Evolutionary conservation across 2,797 vertebrate genomes (phyloP), one percentile per base, ranked within the genome.

Genomic region (Novumbra hubbsi): DNA sequence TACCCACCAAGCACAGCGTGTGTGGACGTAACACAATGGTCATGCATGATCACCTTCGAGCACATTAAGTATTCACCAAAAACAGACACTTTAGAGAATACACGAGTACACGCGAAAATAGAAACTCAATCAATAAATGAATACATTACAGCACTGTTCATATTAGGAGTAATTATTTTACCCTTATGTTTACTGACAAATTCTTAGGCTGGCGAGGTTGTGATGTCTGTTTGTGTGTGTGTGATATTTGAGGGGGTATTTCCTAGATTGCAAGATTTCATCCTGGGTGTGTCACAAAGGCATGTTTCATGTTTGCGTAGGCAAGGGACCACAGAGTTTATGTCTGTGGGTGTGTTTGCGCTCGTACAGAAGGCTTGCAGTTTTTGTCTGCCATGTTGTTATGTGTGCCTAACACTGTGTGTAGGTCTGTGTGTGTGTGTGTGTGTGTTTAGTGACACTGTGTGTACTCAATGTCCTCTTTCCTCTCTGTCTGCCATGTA

Each of bases 261-360:
- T 30, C 15, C 63, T 19, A 32, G 15, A 32, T 30, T 30, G 15
- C 28, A 28, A 17, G 63, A 32, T 30, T 4, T 32, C 30, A 17
- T 30, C 16, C 27, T 7, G 27, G 27, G 27, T 64, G 28, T 64
- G 34, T 21, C 32, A 41, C 52, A 62, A 72, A 64, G 34, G 1
- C 17, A 45, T 11, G 34, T 62, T 21, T 19, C 27, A 11, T 30
- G 32, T 45, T 68, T 27, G n/a, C 6, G 27, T 24, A 27, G 45
- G 27, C 48, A 48, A 69, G 41, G 38, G 66, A 69, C 68, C 27
- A 15, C 21, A 68, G 21, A 57, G 48, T 49, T 24, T 64, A 57
- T 70, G 38, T 0, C 17, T 52, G 70, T 74, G 41, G 60, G 32
- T 60, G 70, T 63, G 57, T 45, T 34, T 48, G 57, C 28, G 57